phyloP scores from a whole-genome alignment of 2,888 invertebrate genomes.

The Drosophila parthenogenetica region DNA sequence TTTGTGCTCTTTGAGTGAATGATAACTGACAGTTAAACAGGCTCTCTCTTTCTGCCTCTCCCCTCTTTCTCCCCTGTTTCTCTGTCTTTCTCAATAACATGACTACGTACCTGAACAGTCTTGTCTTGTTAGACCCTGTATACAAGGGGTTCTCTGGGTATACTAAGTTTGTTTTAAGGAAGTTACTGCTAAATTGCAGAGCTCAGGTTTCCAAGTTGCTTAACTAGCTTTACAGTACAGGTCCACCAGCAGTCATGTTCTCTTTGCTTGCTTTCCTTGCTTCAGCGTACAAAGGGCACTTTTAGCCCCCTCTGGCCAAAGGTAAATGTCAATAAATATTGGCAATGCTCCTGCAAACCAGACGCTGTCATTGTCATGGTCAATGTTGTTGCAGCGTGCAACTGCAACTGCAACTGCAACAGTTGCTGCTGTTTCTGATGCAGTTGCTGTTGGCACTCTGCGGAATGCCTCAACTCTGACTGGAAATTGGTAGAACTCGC shows the following conservation, averaged over 20 bases:
- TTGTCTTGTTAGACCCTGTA: constrained; percentile 2
- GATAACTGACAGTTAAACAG: constrained; percentile 81
- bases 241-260: constrained; percentile 9
- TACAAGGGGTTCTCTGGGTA: background rate
- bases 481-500: constrained; percentile 12
- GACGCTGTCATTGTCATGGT: constrained; percentile 46
- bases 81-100: background rate
- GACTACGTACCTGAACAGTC: constrained; percentile 49
- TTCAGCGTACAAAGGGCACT: constrained; percentile 56
- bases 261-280: background rate
- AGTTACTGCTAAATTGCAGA: background rate
- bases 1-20: constrained; percentile 72
- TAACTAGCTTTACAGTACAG: background rate
- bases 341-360: constrained; percentile 55
- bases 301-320: constrained; percentile 48
- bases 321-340: constrained; percentile 81
- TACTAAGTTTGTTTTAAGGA: background rate
- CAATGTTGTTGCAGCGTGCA: background rate
- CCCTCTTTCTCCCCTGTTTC: background rate
- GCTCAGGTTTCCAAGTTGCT: too few relatives aligned
- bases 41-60: constrained; percentile 21
- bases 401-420: constrained; percentile 13
- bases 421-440: constrained; percentile 22
- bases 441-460: constrained; percentile 9
- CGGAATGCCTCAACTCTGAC: constrained; percentile 31